A percentile compares a stretch with the other conserved stretches of the same genome.
phyloP scores from a whole-genome alignment of 2,113 vertebrate species.

The Microcebus ravelobensis region DNA sequence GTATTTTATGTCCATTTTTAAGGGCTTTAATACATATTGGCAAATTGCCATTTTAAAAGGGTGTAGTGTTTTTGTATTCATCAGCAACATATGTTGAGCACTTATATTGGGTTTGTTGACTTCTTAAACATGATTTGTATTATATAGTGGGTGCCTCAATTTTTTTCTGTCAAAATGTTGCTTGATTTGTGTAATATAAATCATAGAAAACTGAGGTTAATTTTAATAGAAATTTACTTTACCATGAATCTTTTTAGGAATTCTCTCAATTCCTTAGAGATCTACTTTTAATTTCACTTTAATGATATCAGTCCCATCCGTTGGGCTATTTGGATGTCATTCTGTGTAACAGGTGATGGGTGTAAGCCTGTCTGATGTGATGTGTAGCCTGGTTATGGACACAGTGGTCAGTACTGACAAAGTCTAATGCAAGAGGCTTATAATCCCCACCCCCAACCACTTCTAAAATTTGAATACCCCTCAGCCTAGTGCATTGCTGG shows the following conservation, averaged over 20 bases:
- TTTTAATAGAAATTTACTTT: conserved; percentile 15
- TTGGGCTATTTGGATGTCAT: background rate
- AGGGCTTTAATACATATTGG: background rate
- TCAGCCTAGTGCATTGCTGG: background rate
- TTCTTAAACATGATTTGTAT: conserved; percentile 37
- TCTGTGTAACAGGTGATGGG: background rate
- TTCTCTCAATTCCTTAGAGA: background rate
- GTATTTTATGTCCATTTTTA: background rate
- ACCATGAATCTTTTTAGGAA: background rate
- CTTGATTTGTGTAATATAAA: background rate
- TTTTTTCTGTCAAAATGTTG: background rate
- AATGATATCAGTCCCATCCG: background rate
- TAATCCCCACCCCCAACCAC: background rate
- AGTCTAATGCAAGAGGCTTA: background rate
- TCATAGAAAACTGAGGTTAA: background rate
- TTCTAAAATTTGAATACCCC: background rate
- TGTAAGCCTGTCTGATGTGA: background rate
- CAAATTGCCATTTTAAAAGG: background rate
- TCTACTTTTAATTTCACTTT: background rate
- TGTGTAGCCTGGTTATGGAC: background rate
- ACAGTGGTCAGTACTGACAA: background rate
- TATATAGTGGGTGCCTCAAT: background rate
- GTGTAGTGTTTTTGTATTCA: background rate
- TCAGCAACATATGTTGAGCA: background rate
- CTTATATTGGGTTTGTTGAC: background rate